Evolutionary conservation across 2,888 invertebrate species (phyloP).

Genomic region (Drosophila multiciliata): DNA sequence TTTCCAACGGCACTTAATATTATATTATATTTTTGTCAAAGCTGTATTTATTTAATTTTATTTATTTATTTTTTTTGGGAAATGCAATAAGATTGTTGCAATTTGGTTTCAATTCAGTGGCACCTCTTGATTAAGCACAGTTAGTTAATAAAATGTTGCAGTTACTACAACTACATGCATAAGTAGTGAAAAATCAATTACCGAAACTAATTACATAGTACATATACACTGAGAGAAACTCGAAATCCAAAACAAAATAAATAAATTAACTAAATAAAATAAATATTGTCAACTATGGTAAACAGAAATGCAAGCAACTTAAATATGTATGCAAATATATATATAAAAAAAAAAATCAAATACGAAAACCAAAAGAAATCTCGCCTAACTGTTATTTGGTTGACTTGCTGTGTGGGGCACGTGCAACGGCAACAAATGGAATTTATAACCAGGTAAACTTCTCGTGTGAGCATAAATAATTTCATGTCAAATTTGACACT

Average conservation of each 20-base stretch:
- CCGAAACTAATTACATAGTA: conserved; percentile 18
- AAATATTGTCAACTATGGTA: conserved; percentile 48
- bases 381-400: conserved; percentile 15
- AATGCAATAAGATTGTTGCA: neutral
- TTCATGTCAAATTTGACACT: conserved; percentile 74
- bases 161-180: conserved; percentile 47
- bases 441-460: conserved; percentile 37
- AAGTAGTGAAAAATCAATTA: conserved; percentile 30
- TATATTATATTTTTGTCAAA: neutral
- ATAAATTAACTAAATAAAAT: conserved; percentile 38
- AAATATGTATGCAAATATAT: conserved; percentile 50
- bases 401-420: conserved; percentile 9
- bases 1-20: neutral
- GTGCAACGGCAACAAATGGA: conserved; percentile 5
- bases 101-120: conserved; percentile 28
- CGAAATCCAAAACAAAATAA: conserved; percentile 11
- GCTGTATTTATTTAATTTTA: too few relatives aligned
- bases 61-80: neutral
- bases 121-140: conserved; percentile 59
- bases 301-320: conserved; percentile 33
- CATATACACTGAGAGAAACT: conserved; percentile 18
- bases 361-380: conserved; percentile 17
- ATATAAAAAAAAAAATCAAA: neutral
- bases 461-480: conserved; percentile 70
- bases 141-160: conserved; percentile 55